A percentile compares a stretch with the other conserved stretches of the same genome.
phyloP scores from a whole-genome alignment of 2,113 vertebrate species.

The Phoenicopterus ruber region DNA sequence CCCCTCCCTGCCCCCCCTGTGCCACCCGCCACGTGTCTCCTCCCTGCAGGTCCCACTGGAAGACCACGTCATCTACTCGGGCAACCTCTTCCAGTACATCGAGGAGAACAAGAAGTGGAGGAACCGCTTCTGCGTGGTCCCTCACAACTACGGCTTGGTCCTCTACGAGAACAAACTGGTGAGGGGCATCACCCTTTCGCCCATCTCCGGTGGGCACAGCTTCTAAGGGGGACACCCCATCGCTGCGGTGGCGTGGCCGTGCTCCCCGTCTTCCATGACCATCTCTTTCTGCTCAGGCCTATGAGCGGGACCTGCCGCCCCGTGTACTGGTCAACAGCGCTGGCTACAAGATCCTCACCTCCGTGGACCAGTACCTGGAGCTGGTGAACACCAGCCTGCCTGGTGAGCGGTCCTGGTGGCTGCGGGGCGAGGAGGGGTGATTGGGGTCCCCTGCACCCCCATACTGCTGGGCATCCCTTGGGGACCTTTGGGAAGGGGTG shows the following conservation, averaged over 20 bases:
- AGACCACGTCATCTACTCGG: conserved; percentile 88
- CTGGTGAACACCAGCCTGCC: conserved; percentile 85
- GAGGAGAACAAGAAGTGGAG: conserved; percentile 95
- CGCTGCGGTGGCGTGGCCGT: accelerated
- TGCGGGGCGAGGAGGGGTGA: background rate
- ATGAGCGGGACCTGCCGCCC: conserved; percentile 81
- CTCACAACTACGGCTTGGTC: conserved; percentile 83
- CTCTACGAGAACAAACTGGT: conserved; percentile 88
- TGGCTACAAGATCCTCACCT: conserved; percentile 88
- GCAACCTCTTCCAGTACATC: conserved; percentile 89
- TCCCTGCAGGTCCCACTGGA: conserved; percentile 80
- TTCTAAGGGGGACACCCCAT: background rate
- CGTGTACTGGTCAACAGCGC: conserved; percentile 86
- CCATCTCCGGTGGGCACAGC: background rate
- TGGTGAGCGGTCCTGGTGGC: conserved; percentile 72
- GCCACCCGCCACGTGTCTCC: accelerated
- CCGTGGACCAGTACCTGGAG: conserved; percentile 88
- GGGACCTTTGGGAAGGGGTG: background rate
- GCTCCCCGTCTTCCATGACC: background rate
- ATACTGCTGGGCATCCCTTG: background rate
- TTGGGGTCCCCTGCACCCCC: accelerated
- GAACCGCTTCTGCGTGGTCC: conserved; percentile 87
- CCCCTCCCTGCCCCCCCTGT: accelerated
- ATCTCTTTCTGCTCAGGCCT: conserved; percentile 72
- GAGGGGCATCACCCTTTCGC: background rate